phyloP scores from a whole-genome alignment of 1,140 invertebrate genomes.

The Adoxophyes honmai region DNA sequence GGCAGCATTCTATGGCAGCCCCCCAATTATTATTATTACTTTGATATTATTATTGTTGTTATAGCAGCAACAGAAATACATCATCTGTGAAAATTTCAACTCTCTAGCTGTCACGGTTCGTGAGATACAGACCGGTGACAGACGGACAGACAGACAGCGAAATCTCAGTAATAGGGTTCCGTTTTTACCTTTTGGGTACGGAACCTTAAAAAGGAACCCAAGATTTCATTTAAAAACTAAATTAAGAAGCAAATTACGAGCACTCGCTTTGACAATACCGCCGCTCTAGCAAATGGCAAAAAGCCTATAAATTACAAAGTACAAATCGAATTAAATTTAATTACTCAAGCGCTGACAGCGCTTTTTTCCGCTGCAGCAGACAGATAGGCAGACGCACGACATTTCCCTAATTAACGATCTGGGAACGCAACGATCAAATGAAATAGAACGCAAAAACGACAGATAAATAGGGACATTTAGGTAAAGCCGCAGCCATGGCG shows the following conservation, averaged over 20 bases:
- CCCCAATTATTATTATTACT: no score
- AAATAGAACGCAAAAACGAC: slow-evolving; percentile 30
- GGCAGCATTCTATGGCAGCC: no score
- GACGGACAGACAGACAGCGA: no score
- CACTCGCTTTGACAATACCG: neutral
- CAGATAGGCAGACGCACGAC: slow-evolving; percentile 21
- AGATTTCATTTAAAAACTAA: no score
- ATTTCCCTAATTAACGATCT: slow-evolving; percentile 52
- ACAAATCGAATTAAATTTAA: slow-evolving; percentile 14
- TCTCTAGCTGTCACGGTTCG: no score
- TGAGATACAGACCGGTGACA: no score
- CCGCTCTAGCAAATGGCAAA: neutral
- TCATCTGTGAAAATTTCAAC: no score
- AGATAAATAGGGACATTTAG: slow-evolving; percentile 28
- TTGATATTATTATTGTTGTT: no score
- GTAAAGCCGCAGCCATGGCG: neutral
- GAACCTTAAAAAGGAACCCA: no score
- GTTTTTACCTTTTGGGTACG: no score
- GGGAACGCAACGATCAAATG: slow-evolving; percentile 33
- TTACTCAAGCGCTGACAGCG: slow-evolving; percentile 13
- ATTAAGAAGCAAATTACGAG: neutral
- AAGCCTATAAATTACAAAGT: slow-evolving; percentile 11
- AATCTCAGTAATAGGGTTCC: no score
- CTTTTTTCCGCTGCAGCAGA: slow-evolving; percentile 15
- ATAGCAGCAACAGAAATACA: no score